Conservation (phyloP, 2,113 vertebrate genomes). For the Anoura caudifer region DNA sequence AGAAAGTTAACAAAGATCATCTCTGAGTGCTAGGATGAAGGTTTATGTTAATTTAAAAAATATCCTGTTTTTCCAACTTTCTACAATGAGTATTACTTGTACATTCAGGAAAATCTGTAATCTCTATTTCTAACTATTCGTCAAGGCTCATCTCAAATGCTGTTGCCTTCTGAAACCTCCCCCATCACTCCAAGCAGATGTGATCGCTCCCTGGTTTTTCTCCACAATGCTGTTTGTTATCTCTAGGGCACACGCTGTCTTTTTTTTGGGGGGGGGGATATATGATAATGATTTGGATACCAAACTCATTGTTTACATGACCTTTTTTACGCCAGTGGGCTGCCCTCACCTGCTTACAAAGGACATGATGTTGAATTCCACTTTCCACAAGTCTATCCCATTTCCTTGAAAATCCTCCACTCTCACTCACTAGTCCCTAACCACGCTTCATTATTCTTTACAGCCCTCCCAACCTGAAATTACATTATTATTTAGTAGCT, state of each 20-base stretch:
- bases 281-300: not conserved
- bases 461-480: not conserved
- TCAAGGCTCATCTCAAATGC: not conserved
- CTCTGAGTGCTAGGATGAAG: conserved; percentile 9
- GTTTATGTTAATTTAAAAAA: conserved; percentile 37
- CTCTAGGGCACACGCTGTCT: not conserved
- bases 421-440: not conserved
- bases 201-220: not conserved
- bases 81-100: not conserved
- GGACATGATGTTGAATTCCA: not conserved
- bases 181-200: not conserved
- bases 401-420: not conserved
- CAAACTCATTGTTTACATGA: not conserved
- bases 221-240: not conserved
- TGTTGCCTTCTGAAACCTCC: not conserved
- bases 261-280: not conserved
- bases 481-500: not conserved
- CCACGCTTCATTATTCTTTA: not conserved
- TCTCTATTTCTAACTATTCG: conserved; percentile 2
- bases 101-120: conserved; percentile 6
- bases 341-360: not conserved
- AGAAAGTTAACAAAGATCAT: conserved; percentile 41
- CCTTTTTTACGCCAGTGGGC: not conserved
- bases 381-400: not conserved
- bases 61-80: not conserved